These are phyloP conservation scores for Girardia tigrina DNA, from an alignment of 2,888 invertebrate genomes.

Conservation along the genomic window DNA sequence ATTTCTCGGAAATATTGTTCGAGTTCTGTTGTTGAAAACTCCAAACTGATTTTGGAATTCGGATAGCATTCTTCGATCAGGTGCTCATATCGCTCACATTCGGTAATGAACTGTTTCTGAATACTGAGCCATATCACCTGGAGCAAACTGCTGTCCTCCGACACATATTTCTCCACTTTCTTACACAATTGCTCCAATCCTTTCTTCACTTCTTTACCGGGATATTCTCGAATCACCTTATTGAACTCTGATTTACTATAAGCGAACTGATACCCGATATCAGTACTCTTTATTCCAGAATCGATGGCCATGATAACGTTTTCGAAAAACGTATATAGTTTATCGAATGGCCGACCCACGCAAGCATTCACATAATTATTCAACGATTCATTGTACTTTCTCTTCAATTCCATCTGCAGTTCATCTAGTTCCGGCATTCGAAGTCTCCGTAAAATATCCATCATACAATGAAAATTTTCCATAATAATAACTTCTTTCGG, in stretches of 20 bases:
- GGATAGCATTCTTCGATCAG: slow-evolving; percentile 88
- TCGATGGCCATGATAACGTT: slow-evolving; percentile 82
- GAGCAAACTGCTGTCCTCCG: slow-evolving; percentile 66
- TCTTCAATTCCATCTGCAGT: slow-evolving; percentile 74
- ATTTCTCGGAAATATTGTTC: slow-evolving; percentile 93
- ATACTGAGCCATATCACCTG: slow-evolving; percentile 96
- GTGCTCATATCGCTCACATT: slow-evolving; percentile 79
- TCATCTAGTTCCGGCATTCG: slow-evolving; percentile 57
- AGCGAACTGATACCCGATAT: slow-evolving; percentile 90
- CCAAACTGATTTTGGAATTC: slow-evolving; percentile 76
- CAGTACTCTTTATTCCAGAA: slow-evolving; percentile 82
- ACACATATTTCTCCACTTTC: slow-evolving; percentile 90
- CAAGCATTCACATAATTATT: slow-evolving; percentile 79
- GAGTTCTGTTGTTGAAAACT: slow-evolving; percentile 86
- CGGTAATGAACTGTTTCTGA: slow-evolving; percentile 95
- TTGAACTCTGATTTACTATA: slow-evolving; percentile 89
- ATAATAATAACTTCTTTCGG: slow-evolving; percentile 79
- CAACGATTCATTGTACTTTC: slow-evolving; percentile 74
- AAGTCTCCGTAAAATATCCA: not conserved
- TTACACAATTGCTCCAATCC: slow-evolving; percentile 58
- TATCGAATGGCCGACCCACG: slow-evolving; percentile 80
- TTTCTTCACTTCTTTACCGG: slow-evolving; percentile 59
- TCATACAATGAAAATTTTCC: slow-evolving; percentile 41
- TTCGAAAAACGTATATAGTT: slow-evolving; percentile 83
- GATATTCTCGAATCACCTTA: slow-evolving; percentile 83